Evolutionary conservation across 1,140 invertebrate genomes (phyloP), one percentile per base, ranked within the genome.

Genomic region (Caligus rogercresseyi): DNA sequence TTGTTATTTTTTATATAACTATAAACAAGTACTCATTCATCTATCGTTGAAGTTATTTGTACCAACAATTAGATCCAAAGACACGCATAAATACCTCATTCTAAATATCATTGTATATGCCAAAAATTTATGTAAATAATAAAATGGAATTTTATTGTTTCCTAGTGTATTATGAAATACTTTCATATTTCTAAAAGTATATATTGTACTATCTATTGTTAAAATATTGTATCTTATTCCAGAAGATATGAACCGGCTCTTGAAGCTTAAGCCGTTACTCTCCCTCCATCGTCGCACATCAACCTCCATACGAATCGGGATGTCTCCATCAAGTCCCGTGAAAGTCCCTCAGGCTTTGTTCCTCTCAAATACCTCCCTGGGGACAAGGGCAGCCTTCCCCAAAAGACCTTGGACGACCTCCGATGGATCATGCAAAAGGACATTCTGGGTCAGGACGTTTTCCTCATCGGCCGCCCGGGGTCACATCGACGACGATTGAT

Each of bases 371-470:
- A 43, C n/a, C n/a, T 43, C 7, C 31, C 31, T 11, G 31, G 7
- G 31, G 31, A 43, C n/a, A 43, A 43, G n/a, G n/a, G 31, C n/a
- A 43, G n/a, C 7, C 7, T 43, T 43, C n/a, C 31, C n/a, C 7
- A 43, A 43, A 43, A 43, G 31, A 43, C 31, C n/a, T 43, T 92
- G 2, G 78, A 81, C 54, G 84, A 92, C 72, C 74, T 94, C 67
- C 78, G 84, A 80, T 94, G 90, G 90, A 92, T 94, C 81, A 80
- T 93, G 72, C 89, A 94, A 71, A 94, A 95, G 72, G 89, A 97
- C 75, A 70, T 81, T 19, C 74, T 98, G 1, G 83, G 84, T 0
- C 94, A 98, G 75, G 93, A 98, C 73, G 88, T 97, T 72, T 98
- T 97, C 73, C 74, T 98, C 15, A 81, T 96, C 66, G 94, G 93